Evolutionary conservation across 2,888 invertebrate species (phyloP).

Genomic region (Idaea biselata): DNA sequence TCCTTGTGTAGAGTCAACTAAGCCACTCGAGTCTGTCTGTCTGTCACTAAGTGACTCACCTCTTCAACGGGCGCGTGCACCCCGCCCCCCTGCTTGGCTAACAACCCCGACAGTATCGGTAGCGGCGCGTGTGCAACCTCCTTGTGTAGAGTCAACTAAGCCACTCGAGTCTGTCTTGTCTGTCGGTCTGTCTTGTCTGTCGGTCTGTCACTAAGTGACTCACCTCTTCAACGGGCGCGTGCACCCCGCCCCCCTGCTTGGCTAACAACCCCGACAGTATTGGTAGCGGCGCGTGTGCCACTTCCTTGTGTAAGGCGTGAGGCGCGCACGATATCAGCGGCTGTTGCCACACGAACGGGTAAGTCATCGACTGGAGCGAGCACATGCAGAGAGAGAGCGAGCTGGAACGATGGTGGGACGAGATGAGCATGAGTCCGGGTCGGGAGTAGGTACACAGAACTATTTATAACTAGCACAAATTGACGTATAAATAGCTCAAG

Average conservation of each 20-base stretch:
- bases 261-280: slow-evolving; percentile 86
- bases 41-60: no score
- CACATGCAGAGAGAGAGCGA: slow-evolving; percentile 86
- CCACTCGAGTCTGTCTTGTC: no score
- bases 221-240: background rate
- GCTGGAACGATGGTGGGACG: slow-evolving; percentile 23
- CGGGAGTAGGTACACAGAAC: no score
- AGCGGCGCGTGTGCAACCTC: slow-evolving; percentile 87
- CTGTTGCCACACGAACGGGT: slow-evolving; percentile 93
- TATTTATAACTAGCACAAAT: no score
- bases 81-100: slow-evolving; percentile 39
- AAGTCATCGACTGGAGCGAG: slow-evolving; percentile 86
- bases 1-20: slow-evolving; percentile 57
- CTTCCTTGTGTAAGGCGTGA: slow-evolving; percentile 83
- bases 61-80: background rate
- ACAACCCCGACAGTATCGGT: slow-evolving; percentile 87
- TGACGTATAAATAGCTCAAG: no score
- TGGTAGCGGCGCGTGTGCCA: slow-evolving; percentile 87
- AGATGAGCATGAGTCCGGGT: no score
- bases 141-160: slow-evolving; percentile 33
- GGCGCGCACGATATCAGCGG: slow-evolving; percentile 90
- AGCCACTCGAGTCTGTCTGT: no score
- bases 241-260: background rate
- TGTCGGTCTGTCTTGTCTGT: no score
- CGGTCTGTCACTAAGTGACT: background rate